phyloP scores from a whole-genome alignment of 2,797 vertebrate species.

The Myoxocephalus aenaeus region DNA sequence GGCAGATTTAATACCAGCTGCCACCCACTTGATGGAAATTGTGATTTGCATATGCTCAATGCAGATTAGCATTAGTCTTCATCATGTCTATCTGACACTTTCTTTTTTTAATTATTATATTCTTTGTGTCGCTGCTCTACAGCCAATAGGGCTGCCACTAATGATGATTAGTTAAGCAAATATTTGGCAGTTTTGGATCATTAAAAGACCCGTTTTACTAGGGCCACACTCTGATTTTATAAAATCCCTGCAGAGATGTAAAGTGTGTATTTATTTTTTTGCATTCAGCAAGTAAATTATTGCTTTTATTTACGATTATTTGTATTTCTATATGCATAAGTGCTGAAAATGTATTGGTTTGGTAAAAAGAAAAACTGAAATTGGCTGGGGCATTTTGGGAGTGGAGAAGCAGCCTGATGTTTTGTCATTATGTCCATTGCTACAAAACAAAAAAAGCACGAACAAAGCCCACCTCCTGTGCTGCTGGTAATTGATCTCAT shows the following conservation, averaged over 20 bases:
- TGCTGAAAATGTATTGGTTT: background rate
- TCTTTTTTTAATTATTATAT: conserved; percentile 4
- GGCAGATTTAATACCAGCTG: conserved; percentile 31
- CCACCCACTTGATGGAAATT: conserved; percentile 28
- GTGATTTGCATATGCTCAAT: conserved; percentile 30
- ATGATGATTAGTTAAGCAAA: background rate
- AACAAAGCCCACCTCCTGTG: conserved; percentile 18
- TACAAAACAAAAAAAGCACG: conserved; percentile 23
- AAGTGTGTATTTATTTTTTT: background rate
- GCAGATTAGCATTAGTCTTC: conserved; percentile 19
- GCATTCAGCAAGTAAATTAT: background rate
- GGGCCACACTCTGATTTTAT: background rate
- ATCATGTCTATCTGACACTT: conserved; percentile 17
- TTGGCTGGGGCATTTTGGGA: background rate
- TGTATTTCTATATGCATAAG: background rate
- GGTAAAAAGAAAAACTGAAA: background rate
- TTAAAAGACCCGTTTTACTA: background rate
- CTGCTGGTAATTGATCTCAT: conserved; percentile 36
- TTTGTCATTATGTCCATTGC: background rate
- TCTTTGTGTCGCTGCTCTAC: background rate
- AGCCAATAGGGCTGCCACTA: background rate
- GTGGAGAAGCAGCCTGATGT: conserved; percentile 1
- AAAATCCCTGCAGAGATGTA: background rate
- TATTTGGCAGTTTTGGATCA: background rate
- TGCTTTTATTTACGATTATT: background rate